Conservation (phyloP, 2,888 invertebrate species). For the Mamestra brassicae region DNA sequence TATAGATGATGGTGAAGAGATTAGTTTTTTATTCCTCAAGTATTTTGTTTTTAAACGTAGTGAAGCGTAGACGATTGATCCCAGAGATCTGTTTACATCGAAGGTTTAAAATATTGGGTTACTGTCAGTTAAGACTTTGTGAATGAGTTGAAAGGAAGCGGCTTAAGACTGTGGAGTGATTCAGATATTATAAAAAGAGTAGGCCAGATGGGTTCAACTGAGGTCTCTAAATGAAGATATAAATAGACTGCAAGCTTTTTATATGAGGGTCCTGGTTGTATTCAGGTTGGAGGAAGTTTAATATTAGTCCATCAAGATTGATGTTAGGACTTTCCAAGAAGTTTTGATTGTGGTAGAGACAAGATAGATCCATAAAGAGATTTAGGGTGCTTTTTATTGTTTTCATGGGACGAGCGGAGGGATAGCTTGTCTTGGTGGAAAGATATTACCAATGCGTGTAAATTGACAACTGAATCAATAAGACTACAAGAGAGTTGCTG, state of each 20-base stretch:
- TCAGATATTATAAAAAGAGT: slow-evolving; percentile 25
- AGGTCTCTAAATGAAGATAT: slow-evolving; percentile 36
- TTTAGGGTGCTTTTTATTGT: not conserved
- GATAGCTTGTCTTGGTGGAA: not conserved
- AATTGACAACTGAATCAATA: too few species aligned
- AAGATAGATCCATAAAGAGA: not conserved
- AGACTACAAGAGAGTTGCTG: too few species aligned
- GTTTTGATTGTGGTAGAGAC: not conserved
- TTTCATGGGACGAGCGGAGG: not conserved
- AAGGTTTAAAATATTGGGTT: slow-evolving; percentile 41
- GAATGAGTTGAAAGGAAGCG: slow-evolving; percentile 56
- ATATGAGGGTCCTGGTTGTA: slow-evolving; percentile 8
- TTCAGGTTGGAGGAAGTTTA: slow-evolving; percentile 9
- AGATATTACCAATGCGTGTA: too few species aligned
- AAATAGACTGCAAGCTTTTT: slow-evolving; percentile 30
- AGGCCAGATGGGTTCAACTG: slow-evolving; percentile 38
- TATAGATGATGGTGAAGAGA: slow-evolving; percentile 10
- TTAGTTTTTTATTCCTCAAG: slow-evolving; percentile 28
- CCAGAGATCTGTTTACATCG: slow-evolving; percentile 52
- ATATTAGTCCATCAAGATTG: not conserved
- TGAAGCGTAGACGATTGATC: slow-evolving; percentile 53
- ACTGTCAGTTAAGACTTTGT: slow-evolving; percentile 39
- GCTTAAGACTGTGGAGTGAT: slow-evolving; percentile 15
- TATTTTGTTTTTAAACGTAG: slow-evolving; percentile 38
- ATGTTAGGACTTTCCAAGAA: not conserved